phyloP scores from a whole-genome alignment of 2,888 invertebrate genomes.

The Cacoxenus indagator region DNA sequence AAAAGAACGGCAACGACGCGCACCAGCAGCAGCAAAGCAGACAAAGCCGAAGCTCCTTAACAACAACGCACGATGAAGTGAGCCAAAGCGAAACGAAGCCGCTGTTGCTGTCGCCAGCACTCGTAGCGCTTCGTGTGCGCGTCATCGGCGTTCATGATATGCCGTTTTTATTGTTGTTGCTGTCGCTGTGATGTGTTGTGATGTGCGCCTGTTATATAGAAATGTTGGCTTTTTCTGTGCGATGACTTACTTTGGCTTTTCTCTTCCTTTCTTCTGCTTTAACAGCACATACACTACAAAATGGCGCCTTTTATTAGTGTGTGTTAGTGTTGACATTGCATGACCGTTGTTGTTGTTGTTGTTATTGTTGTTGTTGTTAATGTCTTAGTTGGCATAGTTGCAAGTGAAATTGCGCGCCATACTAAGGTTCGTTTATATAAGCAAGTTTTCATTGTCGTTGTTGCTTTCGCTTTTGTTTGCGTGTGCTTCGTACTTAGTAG shows the following conservation, averaged over 20 bases:
- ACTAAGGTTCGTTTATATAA: slow-evolving; percentile 12
- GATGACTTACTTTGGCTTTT: neutral
- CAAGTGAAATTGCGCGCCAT: slow-evolving; percentile 12
- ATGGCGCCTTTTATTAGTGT: slow-evolving; percentile 33
- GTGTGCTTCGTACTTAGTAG: neutral
- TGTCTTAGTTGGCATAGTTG: slow-evolving; percentile 35
- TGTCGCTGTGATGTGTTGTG: no score
- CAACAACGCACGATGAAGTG: neutral
- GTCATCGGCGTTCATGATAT: neutral
- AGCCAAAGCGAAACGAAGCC: neutral
- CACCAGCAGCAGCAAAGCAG: neutral
- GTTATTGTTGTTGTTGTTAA: slow-evolving; percentile 4
- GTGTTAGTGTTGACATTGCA: slow-evolving; percentile 20
- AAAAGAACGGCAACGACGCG: neutral
- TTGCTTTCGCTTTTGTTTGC: neutral
- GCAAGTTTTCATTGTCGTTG: neutral
- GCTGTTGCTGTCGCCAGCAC: neutral
- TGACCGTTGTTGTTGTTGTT: slow-evolving; percentile 18
- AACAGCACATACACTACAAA: no score
- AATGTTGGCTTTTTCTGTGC: neutral
- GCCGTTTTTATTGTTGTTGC: neutral
- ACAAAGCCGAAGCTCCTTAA: slow-evolving; percentile 4
- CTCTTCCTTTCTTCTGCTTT: no score
- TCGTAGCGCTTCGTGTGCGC: neutral
- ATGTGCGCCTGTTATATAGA: slow-evolving; percentile 8